phyloP scores from a whole-genome alignment of 2,888 invertebrate species.

The Drosophila kambysellisi region DNA sequence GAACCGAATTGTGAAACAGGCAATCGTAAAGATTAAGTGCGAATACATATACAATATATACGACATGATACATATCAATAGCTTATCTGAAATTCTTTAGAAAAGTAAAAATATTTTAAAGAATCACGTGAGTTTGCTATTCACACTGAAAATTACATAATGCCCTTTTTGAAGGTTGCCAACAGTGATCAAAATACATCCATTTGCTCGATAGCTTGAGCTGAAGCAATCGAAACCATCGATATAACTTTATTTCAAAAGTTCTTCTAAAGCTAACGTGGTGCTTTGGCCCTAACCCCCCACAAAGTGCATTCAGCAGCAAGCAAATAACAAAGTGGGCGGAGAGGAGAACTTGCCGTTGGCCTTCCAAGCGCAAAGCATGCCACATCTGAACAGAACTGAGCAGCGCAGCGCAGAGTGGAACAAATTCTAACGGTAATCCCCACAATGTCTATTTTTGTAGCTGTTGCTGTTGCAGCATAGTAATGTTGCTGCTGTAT shows the following conservation, averaged over 20 bases:
- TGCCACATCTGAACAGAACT: slow-evolving; percentile 55
- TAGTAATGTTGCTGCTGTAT: slow-evolving; percentile 50
- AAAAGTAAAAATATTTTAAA: background rate
- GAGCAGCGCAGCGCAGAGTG: slow-evolving; percentile 14
- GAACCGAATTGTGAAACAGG: slow-evolving; percentile 30
- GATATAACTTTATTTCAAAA: background rate
- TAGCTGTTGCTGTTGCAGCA: slow-evolving; percentile 39
- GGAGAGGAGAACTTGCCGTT: slow-evolving; percentile 61
- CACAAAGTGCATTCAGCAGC: slow-evolving; percentile 45
- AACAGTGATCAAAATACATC: background rate
- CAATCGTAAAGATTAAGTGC: slow-evolving; percentile 36
- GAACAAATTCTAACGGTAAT: slow-evolving; percentile 72
- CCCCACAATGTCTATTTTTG: slow-evolving; percentile 74
- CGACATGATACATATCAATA: background rate
- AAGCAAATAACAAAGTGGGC: background rate
- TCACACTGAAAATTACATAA: background rate
- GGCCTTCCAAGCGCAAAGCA: slow-evolving; percentile 73
- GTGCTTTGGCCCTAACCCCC: slow-evolving; percentile 23
- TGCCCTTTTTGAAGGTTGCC: background rate
- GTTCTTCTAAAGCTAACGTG: slow-evolving; percentile 4
- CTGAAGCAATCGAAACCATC: slow-evolving; percentile 1
- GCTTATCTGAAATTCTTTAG: background rate
- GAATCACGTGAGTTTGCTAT: background rate
- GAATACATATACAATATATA: slow-evolving; percentile 31
- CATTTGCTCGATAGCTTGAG: background rate